These are phyloP conservation scores for Drosophila neonasuta DNA, from an alignment of 2,888 invertebrate genomes.

Conservation along the genomic window DNA sequence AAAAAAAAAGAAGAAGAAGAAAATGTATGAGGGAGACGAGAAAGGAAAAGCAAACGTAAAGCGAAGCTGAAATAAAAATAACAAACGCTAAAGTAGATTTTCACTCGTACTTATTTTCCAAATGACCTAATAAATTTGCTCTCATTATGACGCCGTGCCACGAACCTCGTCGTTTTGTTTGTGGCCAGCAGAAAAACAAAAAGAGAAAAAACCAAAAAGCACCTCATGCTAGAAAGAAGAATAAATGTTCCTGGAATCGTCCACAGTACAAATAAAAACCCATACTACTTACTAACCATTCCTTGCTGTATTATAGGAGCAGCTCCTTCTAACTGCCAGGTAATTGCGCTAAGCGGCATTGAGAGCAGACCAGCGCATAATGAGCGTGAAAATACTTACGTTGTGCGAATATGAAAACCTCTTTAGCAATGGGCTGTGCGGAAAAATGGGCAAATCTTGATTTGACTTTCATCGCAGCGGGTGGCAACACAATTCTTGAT, in stretches of 20 bases:
- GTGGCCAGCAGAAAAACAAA: conserved; percentile 59
- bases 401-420: conserved; percentile 67
- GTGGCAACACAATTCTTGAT: conserved; percentile 5
- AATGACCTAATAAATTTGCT: conserved; percentile 77
- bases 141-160: conserved; percentile 77
- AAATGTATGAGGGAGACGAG: neutral
- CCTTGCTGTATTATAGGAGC: neutral
- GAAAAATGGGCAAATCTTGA: conserved; percentile 49
- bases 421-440: conserved; percentile 17
- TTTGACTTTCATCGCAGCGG: conserved; percentile 19
- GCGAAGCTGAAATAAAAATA: conserved; percentile 44
- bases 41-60: conserved; percentile 23
- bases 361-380: conserved; percentile 64
- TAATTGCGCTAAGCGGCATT: conserved; percentile 70
- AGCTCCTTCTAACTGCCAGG: conserved; percentile 49
- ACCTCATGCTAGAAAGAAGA: conserved; percentile 48
- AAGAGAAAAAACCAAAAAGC: neutral
- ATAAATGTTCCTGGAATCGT: conserved; percentile 66
- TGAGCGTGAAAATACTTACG: conserved; percentile 71
- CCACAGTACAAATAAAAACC: conserved; percentile 45
- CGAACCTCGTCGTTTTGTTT: conserved; percentile 60
- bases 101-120: conserved; percentile 65
- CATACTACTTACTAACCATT: conserved; percentile 8
- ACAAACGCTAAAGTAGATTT: conserved; percentile 59
- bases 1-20: conserved; percentile 25